Base-by-base conservation (phyloP, 2,888 invertebrate genomes). In the Cenopis cana region DNA sequence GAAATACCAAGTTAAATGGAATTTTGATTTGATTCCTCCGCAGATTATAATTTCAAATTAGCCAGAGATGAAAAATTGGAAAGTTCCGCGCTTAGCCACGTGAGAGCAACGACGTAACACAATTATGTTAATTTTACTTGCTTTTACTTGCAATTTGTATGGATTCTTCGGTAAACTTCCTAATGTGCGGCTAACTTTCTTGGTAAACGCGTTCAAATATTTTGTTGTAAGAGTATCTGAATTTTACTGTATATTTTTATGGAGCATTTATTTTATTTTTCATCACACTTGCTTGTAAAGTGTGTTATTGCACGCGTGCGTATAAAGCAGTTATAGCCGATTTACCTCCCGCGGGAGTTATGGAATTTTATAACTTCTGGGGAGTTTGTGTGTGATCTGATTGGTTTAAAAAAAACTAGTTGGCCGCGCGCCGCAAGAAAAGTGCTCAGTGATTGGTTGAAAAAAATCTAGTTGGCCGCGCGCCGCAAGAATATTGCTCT, bases 21-120 rank as follows among this genome's bases (percentile, higher is more conserved):
- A 93, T 92, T 91, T 92, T 91, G 92, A 93, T 93, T 91, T 88
- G 91, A 92, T 92, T 91, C 89, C 90, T 91, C 85, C 81, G 83
- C 83, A 82, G 80, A 87, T 93, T 92, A 91, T 92, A 93, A 92
- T 93, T 93, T 90, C 90, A 93, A 91, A 93, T 93, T 89, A 90
- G 90, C 85, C 81, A 80, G 83, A 88, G 90, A 92, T 91, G 92
- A 93, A 93, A 92, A 92, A 93, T 91, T 89, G 82, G 86, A 87
- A 90, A 91, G 85, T 91, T 91, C 82, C 80, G 84, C 81, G 11
- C 38, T 17, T 11, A 12, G 55, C 36, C 46, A 60, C 60, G 65
- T 66, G 60, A 52, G 54, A 20, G 11, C 50, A 29, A 64, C 69
- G 56, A 65, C 57, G 33, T 54, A 70, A 71, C 67, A 49, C 29